Evolutionary conservation across 2,888 invertebrate genomes (phyloP).

Genomic region (Philhelius pedissequus): DNA sequence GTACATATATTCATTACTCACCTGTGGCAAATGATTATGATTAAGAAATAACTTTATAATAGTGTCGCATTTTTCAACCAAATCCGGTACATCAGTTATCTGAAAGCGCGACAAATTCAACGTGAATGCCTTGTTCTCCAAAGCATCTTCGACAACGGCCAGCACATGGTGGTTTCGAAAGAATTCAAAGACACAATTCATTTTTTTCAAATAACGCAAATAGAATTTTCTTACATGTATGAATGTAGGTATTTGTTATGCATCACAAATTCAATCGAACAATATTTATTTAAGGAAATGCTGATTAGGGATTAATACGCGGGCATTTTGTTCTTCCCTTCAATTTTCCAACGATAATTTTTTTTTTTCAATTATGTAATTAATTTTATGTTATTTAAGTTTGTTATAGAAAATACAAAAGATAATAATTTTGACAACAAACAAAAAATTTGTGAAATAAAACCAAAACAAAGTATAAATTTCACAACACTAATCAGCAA

Average conservation of each 20-base stretch:
- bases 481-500: not conserved
- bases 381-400: not conserved
- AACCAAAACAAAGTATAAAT: not conserved
- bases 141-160: conserved; percentile 84
- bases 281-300: not conserved
- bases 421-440: too few relatives aligned
- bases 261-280: not conserved
- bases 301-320: not conserved
- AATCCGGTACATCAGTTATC: conserved; percentile 82
- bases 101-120: conserved; percentile 84
- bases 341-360: not conserved
- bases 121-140: conserved; percentile 81
- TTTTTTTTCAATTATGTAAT: not conserved
- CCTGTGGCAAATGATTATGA: conserved; percentile 81
- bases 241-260: too few relatives aligned
- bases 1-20: conserved; percentile 69
- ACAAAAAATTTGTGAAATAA: not conserved
- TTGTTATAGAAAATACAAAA: not conserved
- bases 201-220: conserved; percentile 70
- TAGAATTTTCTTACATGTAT: not conserved
- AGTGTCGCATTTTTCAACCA: conserved; percentile 81
- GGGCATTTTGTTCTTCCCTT: not conserved
- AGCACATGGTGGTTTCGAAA: conserved; percentile 85
- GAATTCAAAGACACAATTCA: conserved; percentile 85
- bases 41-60: conserved; percentile 83